A percentile compares a stretch with the other conserved stretches of the same genome.
Evolutionary conservation across 2,888 invertebrate genomes (phyloP).

Genomic region (Stegana nigrithorax): DNA sequence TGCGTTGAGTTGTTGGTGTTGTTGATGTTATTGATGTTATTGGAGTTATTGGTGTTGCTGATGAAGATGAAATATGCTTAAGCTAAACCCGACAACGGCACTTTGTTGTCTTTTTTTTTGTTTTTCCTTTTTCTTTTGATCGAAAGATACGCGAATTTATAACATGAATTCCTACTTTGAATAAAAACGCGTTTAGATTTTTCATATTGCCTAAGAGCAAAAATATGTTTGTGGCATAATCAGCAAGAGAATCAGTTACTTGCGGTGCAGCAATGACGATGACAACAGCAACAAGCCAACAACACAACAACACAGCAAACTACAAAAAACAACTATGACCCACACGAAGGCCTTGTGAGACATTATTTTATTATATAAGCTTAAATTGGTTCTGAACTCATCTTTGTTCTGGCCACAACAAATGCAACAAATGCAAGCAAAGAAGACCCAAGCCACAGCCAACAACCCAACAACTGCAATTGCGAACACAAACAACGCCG

Average conservation of each 20-base stretch:
- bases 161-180: slow-evolving; percentile 41
- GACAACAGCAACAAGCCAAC: background rate
- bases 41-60: background rate
- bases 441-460: no score
- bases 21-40: background rate
- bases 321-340: no score
- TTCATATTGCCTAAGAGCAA: slow-evolving; percentile 50
- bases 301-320: background rate
- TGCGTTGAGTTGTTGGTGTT: background rate
- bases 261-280: slow-evolving; percentile 27
- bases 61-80: background rate
- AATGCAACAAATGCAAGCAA: no score
- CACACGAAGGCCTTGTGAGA: no score
- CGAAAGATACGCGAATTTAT: slow-evolving; percentile 41
- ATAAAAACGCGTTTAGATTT: background rate
- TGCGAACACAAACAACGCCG: background rate
- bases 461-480: no score
- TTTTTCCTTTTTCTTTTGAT: slow-evolving; percentile 32
- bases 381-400: no score
- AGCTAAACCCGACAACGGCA: background rate
- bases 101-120: background rate
- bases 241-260: slow-evolving; percentile 42
- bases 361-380: no score
- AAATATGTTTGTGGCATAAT: slow-evolving; percentile 49
- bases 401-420: no score